Percentiles rank a stretch among this genome's conserved stretches.
Evolutionary conservation across 2,797 vertebrate genomes (phyloP).

Genomic region (Eremophila alpestris): DNA sequence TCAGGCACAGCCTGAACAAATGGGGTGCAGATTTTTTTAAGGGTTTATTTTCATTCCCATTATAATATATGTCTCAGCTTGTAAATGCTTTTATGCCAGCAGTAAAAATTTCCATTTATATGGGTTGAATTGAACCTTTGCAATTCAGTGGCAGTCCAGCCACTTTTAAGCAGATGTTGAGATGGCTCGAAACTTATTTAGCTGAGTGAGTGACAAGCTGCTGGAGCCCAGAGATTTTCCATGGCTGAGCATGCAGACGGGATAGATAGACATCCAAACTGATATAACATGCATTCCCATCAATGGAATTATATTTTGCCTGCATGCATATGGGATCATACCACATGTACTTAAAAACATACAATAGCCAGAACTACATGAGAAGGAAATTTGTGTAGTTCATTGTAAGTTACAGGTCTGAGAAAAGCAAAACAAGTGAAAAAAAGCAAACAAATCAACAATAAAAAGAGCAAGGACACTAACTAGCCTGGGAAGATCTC

Average conservation of each 20-base stretch:
- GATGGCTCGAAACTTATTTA: slow-evolving; percentile 35
- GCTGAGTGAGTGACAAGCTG: neutral
- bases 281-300: neutral
- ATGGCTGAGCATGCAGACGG: neutral
- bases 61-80: slow-evolving; percentile 36
- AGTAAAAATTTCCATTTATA: slow-evolving; percentile 58
- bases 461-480: neutral
- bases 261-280: neutral
- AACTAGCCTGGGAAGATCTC: neutral
- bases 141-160: slow-evolving; percentile 32
- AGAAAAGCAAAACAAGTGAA: neutral
- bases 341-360: neutral
- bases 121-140: slow-evolving; percentile 25
- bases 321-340: neutral
- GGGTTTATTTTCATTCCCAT: slow-evolving; percentile 38
- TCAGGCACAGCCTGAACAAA: slow-evolving; percentile 47
- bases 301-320: neutral
- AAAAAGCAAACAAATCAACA: neutral
- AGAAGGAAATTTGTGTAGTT: neutral
- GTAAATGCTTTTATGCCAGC: slow-evolving; percentile 56
- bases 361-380: neutral
- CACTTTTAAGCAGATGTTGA: slow-evolving; percentile 36
- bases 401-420: neutral
- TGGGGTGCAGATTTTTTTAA: slow-evolving; percentile 46
- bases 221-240: neutral